Base-by-base conservation (phyloP, 2,113 vertebrate species). In the Callocephalon fimbriatum region DNA sequence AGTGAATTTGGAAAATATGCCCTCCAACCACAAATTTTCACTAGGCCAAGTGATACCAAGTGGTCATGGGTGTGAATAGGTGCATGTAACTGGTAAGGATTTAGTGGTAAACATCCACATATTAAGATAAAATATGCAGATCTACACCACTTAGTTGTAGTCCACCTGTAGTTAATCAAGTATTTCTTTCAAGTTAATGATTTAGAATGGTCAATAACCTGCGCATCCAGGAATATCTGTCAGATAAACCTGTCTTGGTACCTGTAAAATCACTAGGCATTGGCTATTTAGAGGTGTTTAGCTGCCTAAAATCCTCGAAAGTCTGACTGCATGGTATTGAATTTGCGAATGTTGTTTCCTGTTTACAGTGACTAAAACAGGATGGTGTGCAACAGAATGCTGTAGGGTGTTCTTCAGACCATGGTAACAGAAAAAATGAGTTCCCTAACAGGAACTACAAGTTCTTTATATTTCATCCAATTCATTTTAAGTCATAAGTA, bases 1-100 rank as follows among this genome's bases (percentile, higher is more conserved):
- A 61, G 25, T 44, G 31, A 31, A 53, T 86, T 58, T 70, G 37
- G 23, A 77, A 40, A 70, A 44, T 25, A 53, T 48, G 12, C 16
- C 38, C 37, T 85, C 27, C 37, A 61, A 4, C 23, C 44, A 35
- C 18, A 80, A 72, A 59, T 47, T 35, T 72, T 70, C 0, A 0
- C 14, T 53, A 21, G 21, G 35, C 8, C 32, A 71, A 59, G 45
- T 44, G 18, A 37, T 25, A 29, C 5, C 17, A 35, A 35, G 10
- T 15, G 12, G 15, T 47, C 23, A 48, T 23, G 14, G 13, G 0
- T n/a, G 1, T 47, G 50, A 85, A 19, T 13, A 38, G 26, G 15
- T 15, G 76, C 26, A 61, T 1, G 11, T 32, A 65, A 22, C 11
- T 31, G 12, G 13, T 83, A 32, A 71, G 72, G 29, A 27, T 10